Base-by-base conservation (phyloP, 2,797 vertebrate species). In the Antennarius maculatus region DNA sequence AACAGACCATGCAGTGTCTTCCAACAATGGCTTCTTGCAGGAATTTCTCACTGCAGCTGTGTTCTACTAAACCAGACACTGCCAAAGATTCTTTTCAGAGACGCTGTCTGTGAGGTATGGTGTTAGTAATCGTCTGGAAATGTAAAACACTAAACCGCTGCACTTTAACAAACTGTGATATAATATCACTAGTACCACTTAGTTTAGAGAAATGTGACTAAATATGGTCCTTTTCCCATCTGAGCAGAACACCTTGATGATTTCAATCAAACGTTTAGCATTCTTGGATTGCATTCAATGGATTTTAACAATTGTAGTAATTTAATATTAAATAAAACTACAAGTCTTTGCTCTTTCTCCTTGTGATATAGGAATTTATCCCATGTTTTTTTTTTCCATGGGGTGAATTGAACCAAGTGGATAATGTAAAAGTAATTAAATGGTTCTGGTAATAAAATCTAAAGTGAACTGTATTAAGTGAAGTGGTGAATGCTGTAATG, bases 21-120 rank as follows among this genome's bases (percentile, higher is more conserved):
- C 78, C 69, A 89, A 92, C 90, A 90, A 90, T 88, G 87, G 79
- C 84, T 68, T 77, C 83, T 86, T 79, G 77, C 83, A 85, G 76
- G 72, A 85, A 85, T 82, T 76, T 79, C 41, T 83, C 51, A 81
- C 62, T 81, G 81, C 81, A 83, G 87, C 86, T 83, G 79, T 66
- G 80, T 79, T 81, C 82, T 68, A 69, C 78, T 84, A 83, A 85
- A 83, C 63, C 80, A 82, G 77, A 79, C 80, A 37, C 71, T 61
- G 83, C 71, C 72, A 78, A 81, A 78, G 73, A 79, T 75, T 83
- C 79, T 81, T 86, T 78, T 62, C 80, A 81, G 69, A 79, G 81
- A 74, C 50, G 18, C 67, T 62, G 61, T 82, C 67, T 58, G 61
- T 78, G 81, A 82, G 79, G 63, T 75, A 61, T 60, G 49, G 45